Evolutionary conservation across 1,140 invertebrate species (phyloP).

Genomic region (Bradysia coprophila): DNA sequence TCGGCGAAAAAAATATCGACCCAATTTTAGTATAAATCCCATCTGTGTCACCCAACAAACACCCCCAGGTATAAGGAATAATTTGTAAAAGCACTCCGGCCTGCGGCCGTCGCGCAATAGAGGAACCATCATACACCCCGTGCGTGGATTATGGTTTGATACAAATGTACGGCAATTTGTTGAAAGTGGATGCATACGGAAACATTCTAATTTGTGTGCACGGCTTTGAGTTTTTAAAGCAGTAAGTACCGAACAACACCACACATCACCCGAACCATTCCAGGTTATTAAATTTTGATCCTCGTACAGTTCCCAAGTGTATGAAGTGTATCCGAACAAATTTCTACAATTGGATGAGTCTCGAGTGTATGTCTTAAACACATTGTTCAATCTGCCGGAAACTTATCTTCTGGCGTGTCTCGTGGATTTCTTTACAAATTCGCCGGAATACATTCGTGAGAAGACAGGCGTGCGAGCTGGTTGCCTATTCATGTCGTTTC

Average conservation of each 20-base stretch:
- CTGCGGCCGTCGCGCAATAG: too few species aligned
- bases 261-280: background rate
- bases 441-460: slow-evolving; percentile 58
- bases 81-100: too few species aligned
- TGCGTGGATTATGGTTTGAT: slow-evolving; percentile 98
- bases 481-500: slow-evolving; percentile 94
- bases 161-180: slow-evolving; percentile 85
- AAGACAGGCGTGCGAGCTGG: slow-evolving; percentile 80
- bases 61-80: too few species aligned
- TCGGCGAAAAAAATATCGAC: too few species aligned
- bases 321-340: slow-evolving; percentile 95
- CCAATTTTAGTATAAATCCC: too few species aligned
- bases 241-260: slow-evolving; percentile 44
- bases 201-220: slow-evolving; percentile 96
- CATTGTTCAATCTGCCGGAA: slow-evolving; percentile 94
- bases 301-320: slow-evolving; percentile 74
- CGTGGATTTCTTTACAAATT: slow-evolving; percentile 89
- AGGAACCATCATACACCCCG: too few species aligned
- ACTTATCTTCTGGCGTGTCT: slow-evolving; percentile 90
- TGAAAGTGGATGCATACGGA: slow-evolving; percentile 96
- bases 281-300: slow-evolving; percentile 8
- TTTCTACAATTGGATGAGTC: slow-evolving; percentile 89
- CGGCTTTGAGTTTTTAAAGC: slow-evolving; percentile 93
- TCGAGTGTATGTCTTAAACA: slow-evolving; percentile 90
- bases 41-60: too few species aligned